Evolutionary conservation across 2,888 invertebrate species (phyloP).

Genomic region (Diarsia dahlii): DNA sequence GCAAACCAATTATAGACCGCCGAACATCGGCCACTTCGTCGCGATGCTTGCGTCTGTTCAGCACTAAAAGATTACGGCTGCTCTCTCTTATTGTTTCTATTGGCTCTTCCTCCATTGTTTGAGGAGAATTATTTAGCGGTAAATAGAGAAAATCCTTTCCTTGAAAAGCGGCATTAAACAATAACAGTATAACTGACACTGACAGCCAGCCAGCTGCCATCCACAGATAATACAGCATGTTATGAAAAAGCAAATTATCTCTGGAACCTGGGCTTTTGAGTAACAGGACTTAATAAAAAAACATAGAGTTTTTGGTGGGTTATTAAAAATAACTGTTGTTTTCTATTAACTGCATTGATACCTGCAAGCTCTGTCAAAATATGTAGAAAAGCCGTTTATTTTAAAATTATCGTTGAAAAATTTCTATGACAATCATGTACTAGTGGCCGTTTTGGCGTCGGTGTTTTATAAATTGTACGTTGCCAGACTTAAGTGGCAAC

Average conservation of each 20-base stretch:
- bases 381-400: too few relatives aligned
- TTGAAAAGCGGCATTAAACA: background rate
- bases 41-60: constrained; percentile 77
- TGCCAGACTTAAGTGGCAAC: too few relatives aligned
- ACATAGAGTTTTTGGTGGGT: too few relatives aligned
- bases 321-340: too few relatives aligned
- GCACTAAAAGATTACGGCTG: constrained; percentile 73
- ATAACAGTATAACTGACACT: background rate
- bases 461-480: too few relatives aligned
- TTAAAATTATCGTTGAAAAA: too few relatives aligned
- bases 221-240: background rate
- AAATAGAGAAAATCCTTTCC: background rate
- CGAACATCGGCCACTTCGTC: constrained; percentile 77
- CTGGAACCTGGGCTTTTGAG: background rate
- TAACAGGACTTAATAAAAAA: background rate
- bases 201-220: constrained; percentile 5
- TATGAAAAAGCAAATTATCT: background rate
- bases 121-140: background rate
- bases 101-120: constrained; percentile 71
- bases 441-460: too few relatives aligned
- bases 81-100: constrained; percentile 75
- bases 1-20: constrained; percentile 70
- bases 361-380: too few relatives aligned
- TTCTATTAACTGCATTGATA: too few relatives aligned
- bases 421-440: too few relatives aligned